These are phyloP conservation scores for Hoplostethus mediterraneus DNA, from an alignment of 2,797 vertebrate genomes.

Conservation along the genomic window DNA sequence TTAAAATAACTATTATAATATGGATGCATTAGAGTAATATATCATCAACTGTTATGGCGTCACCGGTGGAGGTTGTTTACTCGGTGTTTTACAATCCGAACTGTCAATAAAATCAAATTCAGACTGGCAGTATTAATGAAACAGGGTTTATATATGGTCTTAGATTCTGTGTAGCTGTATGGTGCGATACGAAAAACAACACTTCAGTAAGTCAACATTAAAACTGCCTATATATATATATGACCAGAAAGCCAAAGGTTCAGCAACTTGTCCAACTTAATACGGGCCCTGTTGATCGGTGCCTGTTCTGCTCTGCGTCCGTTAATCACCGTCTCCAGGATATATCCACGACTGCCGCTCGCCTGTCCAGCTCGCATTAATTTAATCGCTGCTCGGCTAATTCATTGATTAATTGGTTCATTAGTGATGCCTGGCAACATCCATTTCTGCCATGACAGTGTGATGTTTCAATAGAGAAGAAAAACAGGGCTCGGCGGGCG, in stretches of 20 bases:
- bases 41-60: no score
- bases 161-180: constrained; percentile 21
- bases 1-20: neutral
- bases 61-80: no score
- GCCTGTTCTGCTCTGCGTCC: constrained; percentile 66
- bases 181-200: constrained; percentile 52
- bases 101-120: no score
- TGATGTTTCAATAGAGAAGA: constrained; percentile 83
- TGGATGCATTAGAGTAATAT: no score
- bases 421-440: constrained; percentile 86
- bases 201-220: constrained; percentile 39
- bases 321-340: constrained; percentile 82
- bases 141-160: neutral
- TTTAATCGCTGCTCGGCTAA: constrained; percentile 85
- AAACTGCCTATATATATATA: constrained; percentile 67
- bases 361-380: constrained; percentile 79
- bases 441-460: constrained; percentile 79
- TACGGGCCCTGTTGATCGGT: constrained; percentile 77
- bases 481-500: constrained; percentile 70
- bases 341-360: constrained; percentile 79
- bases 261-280: constrained; percentile 79
- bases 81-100: neutral
- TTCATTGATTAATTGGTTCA: constrained; percentile 86
- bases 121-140: neutral
- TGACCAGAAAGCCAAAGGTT: constrained; percentile 71